Conservation (phyloP, 1,140 invertebrate genomes). For the Belonocnema kinseyi region DNA sequence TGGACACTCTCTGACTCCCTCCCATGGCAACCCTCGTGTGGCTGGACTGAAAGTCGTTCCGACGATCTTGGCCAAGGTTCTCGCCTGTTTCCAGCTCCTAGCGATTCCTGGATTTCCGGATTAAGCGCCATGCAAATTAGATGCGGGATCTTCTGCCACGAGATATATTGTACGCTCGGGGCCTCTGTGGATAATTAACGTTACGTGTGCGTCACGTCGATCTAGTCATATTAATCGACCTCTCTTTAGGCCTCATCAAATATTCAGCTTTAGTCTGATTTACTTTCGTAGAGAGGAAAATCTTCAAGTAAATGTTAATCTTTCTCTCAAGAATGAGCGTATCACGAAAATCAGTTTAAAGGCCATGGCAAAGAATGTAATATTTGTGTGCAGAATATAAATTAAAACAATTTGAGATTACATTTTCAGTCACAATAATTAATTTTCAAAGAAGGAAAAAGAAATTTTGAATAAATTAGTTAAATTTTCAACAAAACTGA, state of each 20-base stretch:
- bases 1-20: constrained; percentile 49
- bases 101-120: constrained; percentile 43
- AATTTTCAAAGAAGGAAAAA: no score
- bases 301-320: no score
- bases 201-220: constrained; percentile 32
- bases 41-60: constrained; percentile 61
- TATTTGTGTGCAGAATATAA: no score
- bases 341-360: no score
- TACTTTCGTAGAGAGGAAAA: no score
- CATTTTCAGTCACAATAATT: no score
- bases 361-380: no score
- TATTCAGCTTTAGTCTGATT: not conserved
- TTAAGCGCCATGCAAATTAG: constrained; percentile 67
- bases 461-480: no score
- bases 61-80: constrained; percentile 61
- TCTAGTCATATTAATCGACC: constrained; percentile 33
- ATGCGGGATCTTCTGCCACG: constrained; percentile 56
- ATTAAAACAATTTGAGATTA: no score
- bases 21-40: constrained; percentile 44
- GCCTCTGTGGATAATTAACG: constrained; percentile 39
- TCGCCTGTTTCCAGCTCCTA: constrained; percentile 25
- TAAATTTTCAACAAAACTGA: no score
- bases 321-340: no score
- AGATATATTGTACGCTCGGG: constrained; percentile 51
- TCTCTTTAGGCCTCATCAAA: constrained; percentile 18